Conservation (phyloP, 2,797 vertebrate species). For the Poeciliopsis infans region DNA sequence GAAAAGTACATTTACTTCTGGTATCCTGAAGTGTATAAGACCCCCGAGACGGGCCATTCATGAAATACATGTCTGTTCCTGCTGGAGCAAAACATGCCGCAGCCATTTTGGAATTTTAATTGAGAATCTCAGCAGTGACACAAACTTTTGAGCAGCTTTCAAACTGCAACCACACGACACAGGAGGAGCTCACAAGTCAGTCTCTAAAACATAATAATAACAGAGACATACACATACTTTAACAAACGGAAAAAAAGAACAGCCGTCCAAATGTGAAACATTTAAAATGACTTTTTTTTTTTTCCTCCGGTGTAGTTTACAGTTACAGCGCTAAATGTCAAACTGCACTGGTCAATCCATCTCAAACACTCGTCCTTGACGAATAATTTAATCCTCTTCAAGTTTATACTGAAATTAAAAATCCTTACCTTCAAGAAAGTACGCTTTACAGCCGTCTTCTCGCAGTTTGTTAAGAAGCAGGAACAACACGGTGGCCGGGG, state of each 20-base stretch:
- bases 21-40: background rate
- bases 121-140: slow-evolving; percentile 73
- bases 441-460: slow-evolving; percentile 94
- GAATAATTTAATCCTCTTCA: background rate
- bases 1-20: background rate
- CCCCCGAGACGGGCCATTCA: slow-evolving; percentile 62
- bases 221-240: background rate
- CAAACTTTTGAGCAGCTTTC: slow-evolving; percentile 44
- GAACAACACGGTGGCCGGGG: slow-evolving; percentile 85
- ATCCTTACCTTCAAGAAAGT: slow-evolving; percentile 90
- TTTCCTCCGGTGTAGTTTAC: background rate
- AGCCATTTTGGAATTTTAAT: slow-evolving; percentile 83
- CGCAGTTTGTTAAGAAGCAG: slow-evolving; percentile 94
- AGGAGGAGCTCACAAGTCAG: background rate
- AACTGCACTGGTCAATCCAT: background rate
- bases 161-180: slow-evolving; percentile 9
- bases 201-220: background rate
- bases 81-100: slow-evolving; percentile 74
- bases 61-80: slow-evolving; percentile 72
- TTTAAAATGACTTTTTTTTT: background rate
- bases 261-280: background rate
- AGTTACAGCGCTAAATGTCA: background rate
- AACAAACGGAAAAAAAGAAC: background rate
- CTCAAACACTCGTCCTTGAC: background rate
- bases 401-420: background rate